Conservation (phyloP, 2,888 invertebrate species). For the Bombylius major region DNA sequence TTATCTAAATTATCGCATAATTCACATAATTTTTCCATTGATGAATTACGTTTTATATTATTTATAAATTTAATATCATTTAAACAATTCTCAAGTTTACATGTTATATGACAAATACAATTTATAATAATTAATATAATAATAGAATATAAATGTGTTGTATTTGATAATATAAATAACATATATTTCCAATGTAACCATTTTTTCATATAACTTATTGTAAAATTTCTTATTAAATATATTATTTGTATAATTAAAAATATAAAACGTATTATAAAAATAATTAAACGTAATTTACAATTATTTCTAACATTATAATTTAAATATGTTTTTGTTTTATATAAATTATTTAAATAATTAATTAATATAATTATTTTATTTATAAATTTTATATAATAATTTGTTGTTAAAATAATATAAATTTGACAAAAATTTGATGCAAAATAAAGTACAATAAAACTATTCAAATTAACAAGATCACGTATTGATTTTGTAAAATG, state of each 20-base stretch:
- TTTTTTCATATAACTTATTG: not conserved
- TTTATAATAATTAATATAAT: not conserved
- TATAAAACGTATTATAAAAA: not conserved
- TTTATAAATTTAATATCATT: no score
- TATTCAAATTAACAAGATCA: no score
- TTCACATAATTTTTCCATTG: not conserved
- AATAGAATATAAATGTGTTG: not conserved
- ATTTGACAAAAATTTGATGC: not conserved
- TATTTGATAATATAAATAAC: not conserved
- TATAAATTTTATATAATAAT: not conserved
- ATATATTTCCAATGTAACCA: not conserved
- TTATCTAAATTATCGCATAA: constrained; percentile 1
- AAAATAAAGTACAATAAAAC: not conserved
- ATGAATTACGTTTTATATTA: no score
- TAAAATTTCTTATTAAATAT: not conserved
- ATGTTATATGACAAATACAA: not conserved
- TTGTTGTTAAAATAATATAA: not conserved
- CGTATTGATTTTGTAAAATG: no score
- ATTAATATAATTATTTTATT: not conserved
- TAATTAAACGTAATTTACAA: not conserved
- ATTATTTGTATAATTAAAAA: not conserved
- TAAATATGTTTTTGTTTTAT: not conserved
- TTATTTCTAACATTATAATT: not conserved
- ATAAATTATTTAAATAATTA: not conserved
- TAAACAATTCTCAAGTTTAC: not conserved